Base-by-base conservation (phyloP, 2,888 invertebrate species). In the Mythimna vitellina region DNA sequence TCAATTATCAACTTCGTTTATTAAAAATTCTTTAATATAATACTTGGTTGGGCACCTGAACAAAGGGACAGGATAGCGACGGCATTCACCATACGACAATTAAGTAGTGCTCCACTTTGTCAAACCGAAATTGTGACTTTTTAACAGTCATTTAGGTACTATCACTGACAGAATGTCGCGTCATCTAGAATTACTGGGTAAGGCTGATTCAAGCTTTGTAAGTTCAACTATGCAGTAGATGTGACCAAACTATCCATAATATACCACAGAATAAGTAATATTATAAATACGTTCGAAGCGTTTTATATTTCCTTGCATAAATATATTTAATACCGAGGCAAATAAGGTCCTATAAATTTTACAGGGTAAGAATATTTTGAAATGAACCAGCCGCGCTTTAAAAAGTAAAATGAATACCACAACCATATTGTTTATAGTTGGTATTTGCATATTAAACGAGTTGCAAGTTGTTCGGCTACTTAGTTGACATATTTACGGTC, bases 351-450 rank as follows among this genome's bases (percentile, higher is more conserved):
- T 46, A 56, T 53, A 64, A 66, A 78, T 20, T 57, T 51, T 46
- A 61, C 22, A 78, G 29, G 10, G 29, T 35, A 70, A 57, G 22
- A 53, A 80, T 42, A 57, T 29, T 62, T 9, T 38, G 49, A 53
- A 53, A 38, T 17, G 29, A 76, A 42, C 71, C 22, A 51, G 42
- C 35, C 54, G 29, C 25, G 35, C 17, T 51, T 70, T 53, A 3
- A 46, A 49, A n/a, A 46, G 22, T 42, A 66, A 67, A 71, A 62
- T 57, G 46, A 57, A 66, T 78, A 62, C 32, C 51, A 62, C 20
- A 38, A 57, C 38, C 35, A n/a, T 76, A 29, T 81, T 77, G 64
- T 81, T 81, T 82, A 82, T 70, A 53, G 78, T 78, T 65, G 25
- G 9, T 49, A 57, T 77, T 77, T 77, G 65, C 71, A 70, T 78